Percentiles rank a stretch among this genome's conserved stretches.
Conservation (phyloP, 2,888 invertebrate genomes). For the Perizoma affinitatum region DNA sequence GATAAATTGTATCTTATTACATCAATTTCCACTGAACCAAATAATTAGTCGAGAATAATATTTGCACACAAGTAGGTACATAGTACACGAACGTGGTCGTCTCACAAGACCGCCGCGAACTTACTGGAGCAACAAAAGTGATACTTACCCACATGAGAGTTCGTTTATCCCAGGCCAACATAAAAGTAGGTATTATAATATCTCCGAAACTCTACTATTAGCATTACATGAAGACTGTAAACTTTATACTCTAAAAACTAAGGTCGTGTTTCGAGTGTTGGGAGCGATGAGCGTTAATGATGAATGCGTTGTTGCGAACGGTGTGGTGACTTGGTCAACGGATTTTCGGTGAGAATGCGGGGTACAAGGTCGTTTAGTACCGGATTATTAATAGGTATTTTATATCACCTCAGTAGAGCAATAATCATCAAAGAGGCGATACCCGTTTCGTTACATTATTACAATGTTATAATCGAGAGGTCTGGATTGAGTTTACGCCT, state of each 20-base stretch:
- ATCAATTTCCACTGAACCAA: conserved; percentile 43
- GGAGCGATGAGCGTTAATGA: conserved; percentile 22
- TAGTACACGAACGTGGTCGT: conserved; percentile 56
- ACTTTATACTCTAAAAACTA: conserved; percentile 34
- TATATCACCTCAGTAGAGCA: conserved; percentile 27
- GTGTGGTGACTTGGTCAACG: conserved; percentile 62
- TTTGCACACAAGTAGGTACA: conserved; percentile 42
- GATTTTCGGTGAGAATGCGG: conserved; percentile 56
- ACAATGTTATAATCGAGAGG: not conserved
- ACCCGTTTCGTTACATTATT: conserved; percentile 4
- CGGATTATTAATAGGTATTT: conserved; percentile 43
- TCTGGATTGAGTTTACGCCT: not conserved
- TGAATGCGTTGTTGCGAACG: conserved; percentile 38
- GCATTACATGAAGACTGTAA: conserved; percentile 22
- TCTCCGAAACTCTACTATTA: conserved; percentile 37
- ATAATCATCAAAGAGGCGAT: conserved; percentile 17
- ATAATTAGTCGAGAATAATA: conserved; percentile 46
- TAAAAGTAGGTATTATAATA: conserved; percentile 37
- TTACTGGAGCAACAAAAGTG: conserved; percentile 52
- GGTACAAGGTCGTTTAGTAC: conserved; percentile 60
- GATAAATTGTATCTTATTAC: conserved; percentile 28
- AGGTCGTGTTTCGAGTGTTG: conserved; percentile 32
- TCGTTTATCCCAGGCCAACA: conserved; percentile 49
- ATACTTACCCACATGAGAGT: conserved; percentile 32
- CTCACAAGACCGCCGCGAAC: conserved; percentile 56